A percentile compares a stretch with the other conserved stretches of the same genome.
phyloP scores from a whole-genome alignment of 2,888 invertebrate species.

The Pelosia muscerda region DNA sequence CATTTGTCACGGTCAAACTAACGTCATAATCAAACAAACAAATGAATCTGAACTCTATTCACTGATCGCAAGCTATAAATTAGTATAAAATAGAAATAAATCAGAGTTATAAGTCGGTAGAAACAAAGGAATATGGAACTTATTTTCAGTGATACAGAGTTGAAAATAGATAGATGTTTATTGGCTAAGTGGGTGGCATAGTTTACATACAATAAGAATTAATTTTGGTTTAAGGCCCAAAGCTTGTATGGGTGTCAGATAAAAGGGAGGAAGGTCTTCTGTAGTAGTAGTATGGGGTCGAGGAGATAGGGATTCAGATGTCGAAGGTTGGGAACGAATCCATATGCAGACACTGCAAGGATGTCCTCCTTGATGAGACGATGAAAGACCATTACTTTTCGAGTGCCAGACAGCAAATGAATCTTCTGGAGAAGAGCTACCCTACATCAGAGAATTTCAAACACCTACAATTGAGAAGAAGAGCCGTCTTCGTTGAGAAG shows the following conservation, averaged over 20 bases:
- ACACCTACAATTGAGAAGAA: no score
- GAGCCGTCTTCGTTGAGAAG: no score
- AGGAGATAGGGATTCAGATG: no score
- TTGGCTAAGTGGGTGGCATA: slow-evolving; percentile 27
- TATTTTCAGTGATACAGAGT: accelerated
- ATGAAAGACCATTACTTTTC: no score
- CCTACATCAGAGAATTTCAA: no score
- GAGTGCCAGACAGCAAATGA: no score
- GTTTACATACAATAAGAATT: slow-evolving; percentile 37
- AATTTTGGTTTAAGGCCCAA: slow-evolving; percentile 3
- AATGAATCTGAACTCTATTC: background rate
- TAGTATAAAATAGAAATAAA: background rate
- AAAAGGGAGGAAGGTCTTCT: background rate
- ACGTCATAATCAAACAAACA: background rate
- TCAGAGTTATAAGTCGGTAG: no score
- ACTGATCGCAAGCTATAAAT: background rate
- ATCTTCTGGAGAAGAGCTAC: no score
- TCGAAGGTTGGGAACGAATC: background rate
- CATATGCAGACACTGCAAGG: no score
- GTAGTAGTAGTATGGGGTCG: background rate
- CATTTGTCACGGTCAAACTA: background rate
- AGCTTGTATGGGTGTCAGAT: background rate
- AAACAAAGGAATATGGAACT: background rate
- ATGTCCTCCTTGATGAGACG: no score
- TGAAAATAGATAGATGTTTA: slow-evolving; percentile 2